phyloP scores from a whole-genome alignment of 1,140 invertebrate genomes.

The Ganaspis sp. region DNA sequence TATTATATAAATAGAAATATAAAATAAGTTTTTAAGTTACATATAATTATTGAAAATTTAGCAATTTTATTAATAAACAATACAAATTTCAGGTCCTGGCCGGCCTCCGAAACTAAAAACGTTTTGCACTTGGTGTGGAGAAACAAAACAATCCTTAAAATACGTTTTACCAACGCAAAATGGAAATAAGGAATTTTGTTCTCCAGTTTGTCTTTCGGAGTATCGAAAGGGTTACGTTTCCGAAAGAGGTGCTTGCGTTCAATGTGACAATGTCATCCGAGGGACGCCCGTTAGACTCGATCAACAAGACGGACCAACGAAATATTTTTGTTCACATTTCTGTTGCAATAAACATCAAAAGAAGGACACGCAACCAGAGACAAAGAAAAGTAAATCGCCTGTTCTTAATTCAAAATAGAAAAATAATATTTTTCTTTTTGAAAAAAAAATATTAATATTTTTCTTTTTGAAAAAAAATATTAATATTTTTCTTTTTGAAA shows the following conservation, averaged over 20 bases:
- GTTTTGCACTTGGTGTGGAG: constrained; percentile 90
- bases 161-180: constrained; percentile 91
- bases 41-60: too few relatives aligned
- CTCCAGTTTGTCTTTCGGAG: constrained; percentile 90
- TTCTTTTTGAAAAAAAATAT: constrained; percentile 32
- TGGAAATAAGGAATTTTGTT: constrained; percentile 95
- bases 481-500: constrained; percentile 32
- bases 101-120: constrained; percentile 84
- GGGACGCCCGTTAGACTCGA: constrained; percentile 78
- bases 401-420: background rate
- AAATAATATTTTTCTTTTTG: too few relatives aligned
- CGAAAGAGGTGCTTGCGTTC: constrained; percentile 87
- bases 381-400: constrained; percentile 61
- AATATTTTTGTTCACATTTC: constrained; percentile 89
- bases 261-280: constrained; percentile 90
- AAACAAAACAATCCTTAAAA: constrained; percentile 87
- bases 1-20: too few relatives aligned
- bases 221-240: constrained; percentile 89
- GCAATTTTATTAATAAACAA: too few relatives aligned
- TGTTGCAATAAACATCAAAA: constrained; percentile 89
- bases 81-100: constrained; percentile 78
- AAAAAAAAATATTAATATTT: too few relatives aligned
- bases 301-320: constrained; percentile 78
- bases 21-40: too few relatives aligned
- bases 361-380: constrained; percentile 80